phyloP scores from a whole-genome alignment of 2,888 invertebrate genomes.

The Chydorus sphaericus region DNA sequence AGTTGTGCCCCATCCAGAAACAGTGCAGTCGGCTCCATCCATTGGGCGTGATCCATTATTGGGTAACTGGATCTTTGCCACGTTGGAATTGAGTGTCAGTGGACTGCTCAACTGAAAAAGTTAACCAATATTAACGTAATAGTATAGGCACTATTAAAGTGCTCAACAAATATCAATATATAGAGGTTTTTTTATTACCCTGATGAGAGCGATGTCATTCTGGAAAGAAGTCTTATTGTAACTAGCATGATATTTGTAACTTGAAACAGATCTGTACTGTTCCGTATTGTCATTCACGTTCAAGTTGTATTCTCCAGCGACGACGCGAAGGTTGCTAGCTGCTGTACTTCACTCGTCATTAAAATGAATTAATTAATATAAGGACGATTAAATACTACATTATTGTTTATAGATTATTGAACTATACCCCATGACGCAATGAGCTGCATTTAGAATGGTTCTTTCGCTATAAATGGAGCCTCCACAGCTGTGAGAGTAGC shows the following conservation, averaged over 20 bases:
- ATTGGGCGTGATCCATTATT: slow-evolving; percentile 21
- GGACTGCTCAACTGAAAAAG: slow-evolving; percentile 12
- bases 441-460: slow-evolving; percentile 6
- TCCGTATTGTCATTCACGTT: not conserved
- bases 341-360: no score
- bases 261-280: not conserved
- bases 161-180: slow-evolving; percentile 34
- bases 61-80: slow-evolving; percentile 36
- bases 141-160: no score
- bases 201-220: not conserved
- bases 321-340: not conserved
- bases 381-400: no score
- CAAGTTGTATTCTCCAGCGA: not conserved
- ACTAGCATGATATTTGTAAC: not conserved
- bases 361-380: no score
- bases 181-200: not conserved
- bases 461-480: slow-evolving; percentile 10
- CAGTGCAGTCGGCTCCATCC: slow-evolving; percentile 23
- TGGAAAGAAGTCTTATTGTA: not conserved
- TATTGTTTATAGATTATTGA: no score
- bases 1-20: slow-evolving; percentile 39
- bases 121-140: not conserved
- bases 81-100: slow-evolving; percentile 37
- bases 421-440: slow-evolving; percentile 7
- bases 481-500: slow-evolving; percentile 16